Conservation (phyloP, 2,797 vertebrate genomes). For the Aeoliscus strigatus region DNA sequence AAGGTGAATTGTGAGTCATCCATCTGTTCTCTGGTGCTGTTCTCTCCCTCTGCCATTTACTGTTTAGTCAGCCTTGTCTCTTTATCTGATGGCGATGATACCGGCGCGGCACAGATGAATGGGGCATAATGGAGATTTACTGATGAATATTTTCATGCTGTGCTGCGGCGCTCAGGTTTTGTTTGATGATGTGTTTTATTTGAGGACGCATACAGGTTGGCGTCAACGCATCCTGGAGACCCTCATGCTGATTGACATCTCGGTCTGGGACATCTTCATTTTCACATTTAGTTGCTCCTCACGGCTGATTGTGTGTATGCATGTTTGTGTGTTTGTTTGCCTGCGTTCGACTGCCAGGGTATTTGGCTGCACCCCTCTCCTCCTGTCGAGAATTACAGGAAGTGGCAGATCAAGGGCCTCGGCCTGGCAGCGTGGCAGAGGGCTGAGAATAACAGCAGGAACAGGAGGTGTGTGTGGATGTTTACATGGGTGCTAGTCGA, state of each 20-base stretch:
- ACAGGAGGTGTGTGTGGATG: conserved; percentile 35
- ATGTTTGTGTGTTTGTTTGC: conserved; percentile 30
- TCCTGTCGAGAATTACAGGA: conserved; percentile 65
- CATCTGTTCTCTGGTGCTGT: conserved; percentile 37
- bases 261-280: conserved; percentile 13
- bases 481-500: conserved; percentile 8
- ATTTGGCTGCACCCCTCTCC: conserved; percentile 55
- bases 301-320: conserved; percentile 13
- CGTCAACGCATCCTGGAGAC: conserved; percentile 4
- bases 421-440: conserved; percentile 55
- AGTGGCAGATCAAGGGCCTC: conserved; percentile 72
- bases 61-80: conserved; percentile 36
- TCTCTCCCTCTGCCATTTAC: conserved; percentile 25
- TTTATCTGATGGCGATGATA: conserved; percentile 57
- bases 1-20: conserved; percentile 53
- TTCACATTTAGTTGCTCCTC: conserved; percentile 4
- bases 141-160: conserved; percentile 1
- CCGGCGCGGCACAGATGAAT: conserved; percentile 25
- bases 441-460: conserved; percentile 59
- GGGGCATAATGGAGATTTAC: conserved; percentile 21
- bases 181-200: conserved; percentile 3
- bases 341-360: conserved; percentile 49
- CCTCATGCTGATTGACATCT: conserved; percentile 16
- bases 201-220: conserved; percentile 7
- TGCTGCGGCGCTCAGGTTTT: conserved; percentile 1